Evolutionary conservation across 2,888 invertebrate species (phyloP), one percentile per base, ranked within the genome.

Genomic region (Pseudanteris insignis): DNA sequence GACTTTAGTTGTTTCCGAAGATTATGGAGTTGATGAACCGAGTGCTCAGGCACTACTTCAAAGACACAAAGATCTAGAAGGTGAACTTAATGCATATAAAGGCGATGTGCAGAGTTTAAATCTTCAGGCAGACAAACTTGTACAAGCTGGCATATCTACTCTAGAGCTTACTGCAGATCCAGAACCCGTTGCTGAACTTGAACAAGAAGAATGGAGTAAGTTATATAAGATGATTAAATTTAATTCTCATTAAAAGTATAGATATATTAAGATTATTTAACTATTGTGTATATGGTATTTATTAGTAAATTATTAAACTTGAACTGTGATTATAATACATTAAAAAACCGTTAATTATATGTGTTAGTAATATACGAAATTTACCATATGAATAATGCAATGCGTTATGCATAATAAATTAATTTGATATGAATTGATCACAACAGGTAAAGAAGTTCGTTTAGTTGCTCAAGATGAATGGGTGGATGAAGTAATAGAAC

Each of bases 11-110:
- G 87, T 89, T 7, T 93, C 94, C 0, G 87, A 87, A 40, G 98
- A 99, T 83, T 91, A 90, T 74, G 98, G 98, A 1, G 88, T 88
- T 9, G 96, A 96, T 82, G 96, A 96, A 70, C 92, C 94, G 0
- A 90, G 91, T 50, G 95, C 94, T 0, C 91, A 90, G 70, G 94
- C 96, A 0, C 82, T 96, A 43, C 83, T 96, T 1, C 91, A 92
- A 50, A 83, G 97, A 0, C 96, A 96, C 79, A 86, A 89, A 51
- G 91, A 92, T 68, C 83, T 95, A 3, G 91, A 94, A 77, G 93
- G 92, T 29, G 94, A 96, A 82, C 84, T 97, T 26, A 86, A 89
- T 63, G 94, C 96, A 0, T 96, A 96, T 77, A 85, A 86, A 26
- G 91, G 89, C 0, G 97, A 97, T 78, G 89, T 97, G 25, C 86